Evolutionary conservation across 2,797 vertebrate genomes (phyloP).

Genomic region (Uromys caudimaculatus): DNA sequence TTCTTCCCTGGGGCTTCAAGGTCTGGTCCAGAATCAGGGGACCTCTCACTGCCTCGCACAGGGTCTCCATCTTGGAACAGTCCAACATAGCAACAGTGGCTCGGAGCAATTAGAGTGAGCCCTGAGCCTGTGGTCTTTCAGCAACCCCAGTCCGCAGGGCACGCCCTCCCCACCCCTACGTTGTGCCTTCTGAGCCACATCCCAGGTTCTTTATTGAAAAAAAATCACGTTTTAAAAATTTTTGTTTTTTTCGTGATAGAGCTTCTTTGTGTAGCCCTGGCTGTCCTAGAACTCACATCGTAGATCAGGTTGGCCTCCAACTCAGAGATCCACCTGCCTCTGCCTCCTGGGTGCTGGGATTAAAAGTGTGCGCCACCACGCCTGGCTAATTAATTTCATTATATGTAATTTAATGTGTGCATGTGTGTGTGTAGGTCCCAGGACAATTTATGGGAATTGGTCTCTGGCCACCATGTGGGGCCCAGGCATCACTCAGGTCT

Average conservation of each 20-base stretch:
- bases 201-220: not conserved
- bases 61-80: not conserved
- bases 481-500: not conserved
- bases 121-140: not conserved
- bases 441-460: not conserved
- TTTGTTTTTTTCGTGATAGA: not conserved
- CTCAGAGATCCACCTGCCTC: not conserved
- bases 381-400: not conserved
- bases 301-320: not conserved
- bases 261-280: not conserved
- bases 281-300: not conserved
- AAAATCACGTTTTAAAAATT: not conserved
- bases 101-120: rapidly evolving
- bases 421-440: not conserved
- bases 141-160: not conserved
- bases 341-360: not conserved
- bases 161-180: too few relatives aligned
- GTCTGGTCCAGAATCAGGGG: not conserved
- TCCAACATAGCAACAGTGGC: not conserved
- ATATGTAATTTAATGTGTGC: not conserved
- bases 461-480: not conserved
- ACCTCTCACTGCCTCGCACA: not conserved
- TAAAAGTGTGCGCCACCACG: too few relatives aligned
- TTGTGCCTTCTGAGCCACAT: not conserved
- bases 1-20: not conserved